Percentiles rank a stretch among this genome's conserved stretches.
Evolutionary conservation across 2,888 invertebrate genomes (phyloP).

Genomic region (Lepidonotus clava): DNA sequence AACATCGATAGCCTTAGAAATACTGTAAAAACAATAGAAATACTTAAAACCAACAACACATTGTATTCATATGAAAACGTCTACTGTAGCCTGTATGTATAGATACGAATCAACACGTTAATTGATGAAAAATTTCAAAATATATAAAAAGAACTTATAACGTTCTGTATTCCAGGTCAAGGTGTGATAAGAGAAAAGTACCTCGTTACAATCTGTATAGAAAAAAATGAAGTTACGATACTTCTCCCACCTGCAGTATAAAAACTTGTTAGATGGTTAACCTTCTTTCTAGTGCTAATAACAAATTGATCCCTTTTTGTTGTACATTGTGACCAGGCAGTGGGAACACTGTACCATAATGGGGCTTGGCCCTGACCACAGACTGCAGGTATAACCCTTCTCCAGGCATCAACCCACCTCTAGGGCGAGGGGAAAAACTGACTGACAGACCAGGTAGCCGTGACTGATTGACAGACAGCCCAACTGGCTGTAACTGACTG

Average conservation of each 20-base stretch:
- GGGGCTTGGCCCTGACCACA: too few species aligned
- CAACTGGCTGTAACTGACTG: too few species aligned
- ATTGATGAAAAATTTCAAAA: conserved; percentile 41
- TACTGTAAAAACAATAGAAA: conserved; percentile 49
- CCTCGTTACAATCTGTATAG: conserved; percentile 47
- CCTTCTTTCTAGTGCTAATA: conserved; percentile 21
- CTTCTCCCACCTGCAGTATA: conserved; percentile 12
- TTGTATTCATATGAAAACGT: conserved; percentile 29
- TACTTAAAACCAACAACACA: conserved; percentile 49
- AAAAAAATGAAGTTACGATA: conserved; percentile 30
- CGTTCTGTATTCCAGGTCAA: neutral
- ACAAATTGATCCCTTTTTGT: conserved; percentile 46
- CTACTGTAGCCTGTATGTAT: conserved; percentile 48
- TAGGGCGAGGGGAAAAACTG: too few species aligned
- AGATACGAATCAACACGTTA: conserved; percentile 10
- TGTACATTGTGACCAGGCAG: conserved; percentile 4
- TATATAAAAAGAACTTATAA: conserved; percentile 47
- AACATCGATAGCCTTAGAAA: conserved; percentile 51
- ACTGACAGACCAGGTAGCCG: too few species aligned
- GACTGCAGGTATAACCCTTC: too few species aligned
- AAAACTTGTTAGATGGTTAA: conserved; percentile 26
- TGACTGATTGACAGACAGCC: too few species aligned
- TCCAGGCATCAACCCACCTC: too few species aligned
- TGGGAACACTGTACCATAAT: too few species aligned
- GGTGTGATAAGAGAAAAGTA: conserved; percentile 23